phyloP scores from a whole-genome alignment of 1,140 invertebrate species.

The Sycophila sp. region DNA sequence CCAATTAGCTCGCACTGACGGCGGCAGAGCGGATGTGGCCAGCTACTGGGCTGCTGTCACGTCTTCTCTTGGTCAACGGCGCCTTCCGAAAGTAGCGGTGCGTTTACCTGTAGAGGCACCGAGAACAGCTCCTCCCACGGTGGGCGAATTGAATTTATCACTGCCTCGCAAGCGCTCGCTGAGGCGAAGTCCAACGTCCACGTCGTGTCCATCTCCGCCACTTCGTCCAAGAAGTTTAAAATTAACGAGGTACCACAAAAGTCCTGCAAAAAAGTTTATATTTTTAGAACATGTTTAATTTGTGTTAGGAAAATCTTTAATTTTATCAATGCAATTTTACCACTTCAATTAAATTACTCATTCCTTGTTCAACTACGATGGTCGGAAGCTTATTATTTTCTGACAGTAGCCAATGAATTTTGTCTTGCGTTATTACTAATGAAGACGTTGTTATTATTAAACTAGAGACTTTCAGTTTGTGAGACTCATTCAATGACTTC shows the following conservation, averaged over 20 bases:
- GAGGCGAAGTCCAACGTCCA: constrained; percentile 60
- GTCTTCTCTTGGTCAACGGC: neutral
- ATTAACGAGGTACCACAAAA: constrained; percentile 44
- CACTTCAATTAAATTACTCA: constrained; percentile 69
- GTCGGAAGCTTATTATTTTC: constrained; percentile 49
- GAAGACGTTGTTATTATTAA: constrained; percentile 54
- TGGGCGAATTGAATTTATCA: constrained; percentile 58
- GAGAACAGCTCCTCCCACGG: constrained; percentile 66
- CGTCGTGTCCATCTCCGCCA: constrained; percentile 50
- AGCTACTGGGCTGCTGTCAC: neutral
- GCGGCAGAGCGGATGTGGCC: neutral
- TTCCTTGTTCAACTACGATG: constrained; percentile 58
- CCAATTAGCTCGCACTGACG: neutral
- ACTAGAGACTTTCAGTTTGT: constrained; percentile 55
- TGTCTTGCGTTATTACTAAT: constrained; percentile 56
- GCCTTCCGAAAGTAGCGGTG: neutral
- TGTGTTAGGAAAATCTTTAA: neutral
- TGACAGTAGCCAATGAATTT: constrained; percentile 61
- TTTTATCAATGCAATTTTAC: constrained; percentile 53
- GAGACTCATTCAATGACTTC: constrained; percentile 48
- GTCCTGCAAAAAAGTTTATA: constrained; percentile 44
- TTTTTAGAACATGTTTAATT: neutral
- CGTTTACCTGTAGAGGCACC: constrained; percentile 58
- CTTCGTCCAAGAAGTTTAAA: constrained; percentile 60
- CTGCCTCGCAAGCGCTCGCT: constrained; percentile 51